Conservation (phyloP, 1,140 invertebrate species). For the Doryteuthis pealeii region DNA sequence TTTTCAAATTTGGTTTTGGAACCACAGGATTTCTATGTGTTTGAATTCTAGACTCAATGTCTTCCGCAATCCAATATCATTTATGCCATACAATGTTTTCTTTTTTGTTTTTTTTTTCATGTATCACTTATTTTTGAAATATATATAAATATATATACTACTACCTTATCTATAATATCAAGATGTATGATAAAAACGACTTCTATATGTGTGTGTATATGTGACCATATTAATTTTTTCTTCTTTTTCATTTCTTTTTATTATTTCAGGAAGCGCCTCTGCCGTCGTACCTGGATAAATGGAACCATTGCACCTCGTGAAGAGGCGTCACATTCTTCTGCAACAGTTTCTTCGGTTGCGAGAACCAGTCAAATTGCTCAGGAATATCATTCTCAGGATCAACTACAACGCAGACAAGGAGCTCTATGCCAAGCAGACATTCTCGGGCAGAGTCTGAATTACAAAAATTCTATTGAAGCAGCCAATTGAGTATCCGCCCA, state of each 20-base stretch:
- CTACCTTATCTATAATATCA: too few relatives aligned
- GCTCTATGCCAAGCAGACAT: slow-evolving; percentile 49
- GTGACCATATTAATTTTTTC: too few relatives aligned
- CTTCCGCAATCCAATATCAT: too few relatives aligned
- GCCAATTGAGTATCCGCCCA: slow-evolving; percentile 53
- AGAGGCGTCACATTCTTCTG: slow-evolving; percentile 80
- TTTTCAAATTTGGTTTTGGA: too few relatives aligned
- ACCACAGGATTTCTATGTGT: too few relatives aligned
- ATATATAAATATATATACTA: too few relatives aligned
- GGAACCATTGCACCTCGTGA: slow-evolving; percentile 81
- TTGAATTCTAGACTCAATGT: too few relatives aligned
- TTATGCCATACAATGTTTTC: too few relatives aligned
- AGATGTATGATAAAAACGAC: too few relatives aligned
- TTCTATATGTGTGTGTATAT: too few relatives aligned
- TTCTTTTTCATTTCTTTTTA: slow-evolving; percentile 20
- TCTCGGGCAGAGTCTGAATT: slow-evolving; percentile 64
- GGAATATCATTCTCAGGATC: slow-evolving; percentile 73
- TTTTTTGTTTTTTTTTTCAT: too few relatives aligned
- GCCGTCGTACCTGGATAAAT: slow-evolving; percentile 74
- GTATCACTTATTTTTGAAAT: too few relatives aligned
- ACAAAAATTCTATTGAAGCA: slow-evolving; percentile 65
- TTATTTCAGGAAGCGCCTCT: slow-evolving; percentile 62
- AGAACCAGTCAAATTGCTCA: slow-evolving; percentile 81
- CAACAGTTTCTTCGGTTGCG: slow-evolving; percentile 85
- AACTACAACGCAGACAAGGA: slow-evolving; percentile 55